Percentiles rank a stretch among this genome's conserved stretches.
These are phyloP conservation scores for Rhaphigaster nebulosa DNA, from an alignment of 2,888 invertebrate genomes.

Conservation along the genomic window DNA sequence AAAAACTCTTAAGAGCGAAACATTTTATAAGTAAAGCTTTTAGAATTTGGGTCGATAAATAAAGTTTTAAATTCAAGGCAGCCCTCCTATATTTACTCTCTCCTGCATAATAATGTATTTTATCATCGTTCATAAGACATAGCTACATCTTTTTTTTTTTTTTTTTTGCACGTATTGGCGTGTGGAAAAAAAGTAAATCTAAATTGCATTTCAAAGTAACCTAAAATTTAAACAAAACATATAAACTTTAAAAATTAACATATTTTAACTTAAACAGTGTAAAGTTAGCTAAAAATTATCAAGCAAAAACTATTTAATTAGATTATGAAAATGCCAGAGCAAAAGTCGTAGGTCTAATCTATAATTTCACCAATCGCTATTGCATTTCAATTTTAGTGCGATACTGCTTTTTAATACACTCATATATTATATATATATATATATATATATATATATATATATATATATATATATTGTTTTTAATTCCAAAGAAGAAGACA, in stretches of 20 bases:
- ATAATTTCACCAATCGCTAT: too few relatives aligned
- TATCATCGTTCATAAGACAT: background rate
- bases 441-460: too few relatives aligned
- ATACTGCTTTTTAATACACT: too few relatives aligned
- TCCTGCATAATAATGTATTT: slow-evolving; percentile 18
- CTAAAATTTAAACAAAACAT: background rate
- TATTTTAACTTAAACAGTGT: background rate
- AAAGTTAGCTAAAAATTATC: background rate
- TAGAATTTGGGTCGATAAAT: background rate
- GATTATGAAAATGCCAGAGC: too few relatives aligned
- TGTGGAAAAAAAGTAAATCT: background rate
- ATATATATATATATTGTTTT: too few relatives aligned
- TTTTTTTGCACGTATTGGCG: background rate
- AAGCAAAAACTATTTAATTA: too few relatives aligned
- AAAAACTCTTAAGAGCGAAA: background rate
- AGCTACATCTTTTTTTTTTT: too few relatives aligned
- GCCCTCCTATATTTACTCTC: background rate
- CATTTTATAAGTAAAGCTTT: background rate
- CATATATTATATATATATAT: too few relatives aligned
- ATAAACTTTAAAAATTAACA: background rate
- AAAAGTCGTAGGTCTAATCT: too few relatives aligned
- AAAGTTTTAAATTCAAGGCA: background rate
- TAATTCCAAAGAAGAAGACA: too few relatives aligned
- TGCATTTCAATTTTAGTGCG: too few relatives aligned
- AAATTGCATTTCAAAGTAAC: background rate